Evolutionary conservation across 2,888 invertebrate genomes (phyloP), one percentile per base, ranked within the genome.

Genomic region (Leptopterna dolabrata): DNA sequence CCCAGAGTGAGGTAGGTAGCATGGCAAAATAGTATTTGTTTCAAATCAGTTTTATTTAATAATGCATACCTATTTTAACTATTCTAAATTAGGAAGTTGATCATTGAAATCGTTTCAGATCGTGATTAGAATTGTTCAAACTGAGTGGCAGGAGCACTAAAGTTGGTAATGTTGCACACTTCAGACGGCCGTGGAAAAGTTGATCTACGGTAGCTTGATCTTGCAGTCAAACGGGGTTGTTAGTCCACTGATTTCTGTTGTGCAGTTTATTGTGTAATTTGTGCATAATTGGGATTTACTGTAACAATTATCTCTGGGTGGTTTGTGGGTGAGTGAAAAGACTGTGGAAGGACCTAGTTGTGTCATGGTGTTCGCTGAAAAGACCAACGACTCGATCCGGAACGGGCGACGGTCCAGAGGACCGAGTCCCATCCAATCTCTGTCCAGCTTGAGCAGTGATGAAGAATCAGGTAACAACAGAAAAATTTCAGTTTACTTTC

Each of bases 391-490:
- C 92, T 95, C 94, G 90, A 93, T 96, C 91, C 94, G 96, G 91
- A 97, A 97, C 93, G 97, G 97, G 90, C 95, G 96, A 91, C 95
- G 97, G 92, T 97, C 97, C 91, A 94, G 97, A 92, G 97, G 97
- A 92, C 96, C 97, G 91, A 97, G 97, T 94, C 97, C 97, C n/a
- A 82, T 36, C 51, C 82, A 76, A 71, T 86, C 86, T 45, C 24
- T 63, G 71, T 87, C 96, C 90, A 96, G 96, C 91, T 95, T 96
- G 89, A 96, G 96, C 91, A 96, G 96, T 90, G 97, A 97, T 91
- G 97, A 97, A 63, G 89, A 89, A 71, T 84, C 89, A 92, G 96
- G 96, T 93, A 92, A 93, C 51, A 80, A 41, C n/a, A 30, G 16
- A 9, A 47, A 24, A 24, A 2, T n/a, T n/a, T n/a, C n/a, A n/a